A percentile compares a stretch with the other conserved stretches of the same genome.
phyloP scores from a whole-genome alignment of 2,113 vertebrate genomes.

The Vombatus ursinus region DNA sequence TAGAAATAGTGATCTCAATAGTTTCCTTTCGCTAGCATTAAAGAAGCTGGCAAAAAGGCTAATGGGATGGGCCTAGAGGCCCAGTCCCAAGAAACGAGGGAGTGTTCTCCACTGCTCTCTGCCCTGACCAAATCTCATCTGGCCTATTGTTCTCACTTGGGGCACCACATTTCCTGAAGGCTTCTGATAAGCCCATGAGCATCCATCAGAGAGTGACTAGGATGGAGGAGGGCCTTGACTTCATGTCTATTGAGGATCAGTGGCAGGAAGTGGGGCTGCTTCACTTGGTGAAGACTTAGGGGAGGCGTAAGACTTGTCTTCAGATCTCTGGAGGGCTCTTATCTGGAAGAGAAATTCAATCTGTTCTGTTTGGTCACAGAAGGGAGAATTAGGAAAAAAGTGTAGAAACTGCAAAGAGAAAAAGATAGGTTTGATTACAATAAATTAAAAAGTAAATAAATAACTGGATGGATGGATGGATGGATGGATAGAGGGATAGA shows the following conservation, averaged over 20 bases:
- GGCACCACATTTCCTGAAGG: not conserved
- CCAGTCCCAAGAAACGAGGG: not conserved
- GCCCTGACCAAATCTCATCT: not conserved
- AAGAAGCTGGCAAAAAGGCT: not conserved
- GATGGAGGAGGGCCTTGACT: no score
- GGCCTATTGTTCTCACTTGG: not conserved
- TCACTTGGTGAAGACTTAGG: no score
- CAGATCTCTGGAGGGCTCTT: not conserved
- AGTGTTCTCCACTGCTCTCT: not conserved
- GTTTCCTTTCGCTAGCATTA: not conserved
- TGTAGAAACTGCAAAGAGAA: not conserved
- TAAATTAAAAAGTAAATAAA: not conserved
- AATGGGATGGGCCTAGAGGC: not conserved
- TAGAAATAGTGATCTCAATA: not conserved
- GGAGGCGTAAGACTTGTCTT: not conserved
- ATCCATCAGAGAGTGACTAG: not conserved
- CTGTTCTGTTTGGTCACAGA: not conserved
- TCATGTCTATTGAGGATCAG: no score
- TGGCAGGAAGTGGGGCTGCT: not conserved
- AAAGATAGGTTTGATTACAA: not conserved
- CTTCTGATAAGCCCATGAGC: not conserved
- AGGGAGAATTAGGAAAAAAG: no score
- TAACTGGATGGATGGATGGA: not conserved
- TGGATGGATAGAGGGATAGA: no score
- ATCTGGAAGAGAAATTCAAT: not conserved